Evolutionary conservation across 2,113 vertebrate genomes (phyloP).

Genomic region (Lichenostomus cassidix): DNA sequence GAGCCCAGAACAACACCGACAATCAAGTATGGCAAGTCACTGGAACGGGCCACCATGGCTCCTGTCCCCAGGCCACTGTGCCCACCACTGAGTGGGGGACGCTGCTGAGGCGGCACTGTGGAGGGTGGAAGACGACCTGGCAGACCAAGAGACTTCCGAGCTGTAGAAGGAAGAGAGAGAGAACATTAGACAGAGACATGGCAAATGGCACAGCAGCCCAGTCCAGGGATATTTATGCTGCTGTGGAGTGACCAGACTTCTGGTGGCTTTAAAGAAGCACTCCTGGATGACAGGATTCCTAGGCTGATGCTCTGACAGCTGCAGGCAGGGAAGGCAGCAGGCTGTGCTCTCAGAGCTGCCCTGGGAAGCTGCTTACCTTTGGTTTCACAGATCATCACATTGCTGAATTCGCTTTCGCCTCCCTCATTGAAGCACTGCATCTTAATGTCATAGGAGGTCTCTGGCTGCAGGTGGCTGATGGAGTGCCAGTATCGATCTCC

Average conservation of each 20-base stretch:
- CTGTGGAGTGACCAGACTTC: background rate
- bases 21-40: constrained; percentile 92
- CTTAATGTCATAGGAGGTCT: constrained; percentile 97
- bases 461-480: constrained; percentile 93
- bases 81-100: constrained; percentile 35
- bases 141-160: constrained; percentile 73
- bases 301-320: background rate
- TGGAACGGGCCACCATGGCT: constrained; percentile 84
- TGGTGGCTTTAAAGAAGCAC: background rate
- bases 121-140: constrained; percentile 80
- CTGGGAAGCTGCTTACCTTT: constrained; percentile 78
- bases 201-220: background rate
- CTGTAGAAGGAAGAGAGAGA: constrained; percentile 23
- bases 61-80: constrained; percentile 61
- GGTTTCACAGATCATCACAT: constrained; percentile 97
- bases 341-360: background rate
- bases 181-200: accelerated
- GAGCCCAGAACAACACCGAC: constrained; percentile 90
- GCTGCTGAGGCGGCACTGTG: constrained; percentile 69
- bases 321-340: background rate
- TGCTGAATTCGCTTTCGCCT: constrained; percentile 95
- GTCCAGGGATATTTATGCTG: background rate
- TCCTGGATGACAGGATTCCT: background rate
- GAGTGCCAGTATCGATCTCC: constrained; percentile 94
- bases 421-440: constrained; percentile 98